Evolutionary conservation across 2,113 vertebrate species (phyloP).

Genomic region (Monarcha castaneiventris): DNA sequence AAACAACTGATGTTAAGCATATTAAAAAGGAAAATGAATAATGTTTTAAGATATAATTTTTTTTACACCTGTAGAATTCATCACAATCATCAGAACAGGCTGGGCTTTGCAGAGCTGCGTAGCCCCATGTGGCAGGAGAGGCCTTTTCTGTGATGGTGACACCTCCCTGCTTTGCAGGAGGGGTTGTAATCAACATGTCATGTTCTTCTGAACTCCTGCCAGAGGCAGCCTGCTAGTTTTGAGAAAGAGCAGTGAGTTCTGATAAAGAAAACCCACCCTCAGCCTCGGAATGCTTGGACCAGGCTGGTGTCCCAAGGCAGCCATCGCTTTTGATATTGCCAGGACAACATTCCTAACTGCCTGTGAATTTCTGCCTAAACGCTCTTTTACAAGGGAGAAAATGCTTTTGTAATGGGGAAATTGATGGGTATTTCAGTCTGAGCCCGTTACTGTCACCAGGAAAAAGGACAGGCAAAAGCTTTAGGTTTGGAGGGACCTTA

Average conservation of each 20-base stretch:
- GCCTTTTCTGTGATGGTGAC: background rate
- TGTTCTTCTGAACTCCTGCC: background rate
- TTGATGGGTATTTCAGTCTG: background rate
- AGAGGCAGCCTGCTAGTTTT: background rate
- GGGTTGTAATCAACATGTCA: background rate
- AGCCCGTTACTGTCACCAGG: background rate
- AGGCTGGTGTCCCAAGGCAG: background rate
- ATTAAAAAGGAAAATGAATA: background rate
- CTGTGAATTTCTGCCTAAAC: background rate
- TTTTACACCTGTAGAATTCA: background rate
- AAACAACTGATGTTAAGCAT: background rate
- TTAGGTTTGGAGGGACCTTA: background rate
- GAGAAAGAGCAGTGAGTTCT: background rate
- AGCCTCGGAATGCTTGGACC: background rate
- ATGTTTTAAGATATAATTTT: background rate
- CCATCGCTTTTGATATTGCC: background rate
- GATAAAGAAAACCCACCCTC: background rate
- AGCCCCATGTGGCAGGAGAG: background rate
- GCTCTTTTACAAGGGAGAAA: background rate
- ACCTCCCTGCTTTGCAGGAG: background rate
- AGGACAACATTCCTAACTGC: background rate
- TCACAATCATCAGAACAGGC: background rate
- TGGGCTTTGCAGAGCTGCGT: fast-evolving
- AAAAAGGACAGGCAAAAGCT: background rate
- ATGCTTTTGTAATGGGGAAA: background rate